phyloP scores from a whole-genome alignment of 2,888 invertebrate species.

The Rhingia rostrata region DNA sequence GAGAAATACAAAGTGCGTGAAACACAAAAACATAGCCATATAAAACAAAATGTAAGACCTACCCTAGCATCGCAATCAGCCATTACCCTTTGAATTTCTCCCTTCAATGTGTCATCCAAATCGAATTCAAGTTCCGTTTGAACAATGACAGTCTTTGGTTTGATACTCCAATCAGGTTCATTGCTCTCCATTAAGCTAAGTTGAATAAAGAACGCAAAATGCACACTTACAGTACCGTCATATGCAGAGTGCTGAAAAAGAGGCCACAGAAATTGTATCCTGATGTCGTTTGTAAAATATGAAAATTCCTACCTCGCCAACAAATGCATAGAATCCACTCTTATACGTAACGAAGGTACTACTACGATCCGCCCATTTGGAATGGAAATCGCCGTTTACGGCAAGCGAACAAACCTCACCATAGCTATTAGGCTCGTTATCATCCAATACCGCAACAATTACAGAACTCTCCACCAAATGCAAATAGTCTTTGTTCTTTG shows the following conservation, averaged over 20 bases:
- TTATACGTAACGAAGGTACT: conserved; percentile 83
- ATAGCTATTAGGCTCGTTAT: conserved; percentile 80
- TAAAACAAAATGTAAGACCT: conserved; percentile 48
- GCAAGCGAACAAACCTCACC: conserved; percentile 81
- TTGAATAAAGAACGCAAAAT: conserved; percentile 80
- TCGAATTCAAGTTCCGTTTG: conserved; percentile 83
- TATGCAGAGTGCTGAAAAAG: conserved; percentile 81
- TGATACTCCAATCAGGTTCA: conserved; percentile 80
- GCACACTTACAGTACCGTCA: conserved; percentile 82
- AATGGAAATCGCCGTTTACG: conserved; percentile 84
- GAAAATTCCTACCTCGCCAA: conserved; percentile 84
- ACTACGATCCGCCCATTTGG: conserved; percentile 86
- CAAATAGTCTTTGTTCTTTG: conserved; percentile 81
- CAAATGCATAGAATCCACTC: conserved; percentile 84
- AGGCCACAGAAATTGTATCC: background rate
- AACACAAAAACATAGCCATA: background rate
- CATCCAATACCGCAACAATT: conserved; percentile 82
- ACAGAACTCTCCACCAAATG: conserved; percentile 82
- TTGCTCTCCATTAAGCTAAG: conserved; percentile 80
- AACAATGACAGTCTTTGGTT: conserved; percentile 75
- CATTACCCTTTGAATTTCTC: conserved; percentile 83
- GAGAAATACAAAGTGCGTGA: background rate
- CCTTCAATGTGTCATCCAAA: conserved; percentile 82
- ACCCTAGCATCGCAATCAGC: conserved; percentile 81
- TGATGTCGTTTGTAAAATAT: background rate